Evolutionary conservation across 2,888 invertebrate genomes (phyloP).

Genomic region (Sphaerophoria taeniata): DNA sequence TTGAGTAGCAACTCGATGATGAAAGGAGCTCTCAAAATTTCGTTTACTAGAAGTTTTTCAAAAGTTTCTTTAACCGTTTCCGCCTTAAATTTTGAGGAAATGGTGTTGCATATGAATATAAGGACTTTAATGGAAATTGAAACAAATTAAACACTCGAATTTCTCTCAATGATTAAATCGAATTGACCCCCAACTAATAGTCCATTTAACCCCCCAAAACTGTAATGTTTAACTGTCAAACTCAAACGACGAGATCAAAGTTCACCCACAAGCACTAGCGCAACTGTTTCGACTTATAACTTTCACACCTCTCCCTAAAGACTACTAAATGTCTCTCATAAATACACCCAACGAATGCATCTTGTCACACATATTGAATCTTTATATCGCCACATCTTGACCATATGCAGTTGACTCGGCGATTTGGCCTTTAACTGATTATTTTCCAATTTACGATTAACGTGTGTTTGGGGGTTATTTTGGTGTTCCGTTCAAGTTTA

Average conservation of each 20-base stretch:
- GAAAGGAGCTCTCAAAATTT: no score
- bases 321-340: not conserved
- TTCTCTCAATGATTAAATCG: not conserved
- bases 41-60: no score
- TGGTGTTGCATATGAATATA: no score
- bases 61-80: no score
- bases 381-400: constrained; percentile 28
- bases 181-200: not conserved
- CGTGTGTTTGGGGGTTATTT: not conserved
- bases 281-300: not conserved
- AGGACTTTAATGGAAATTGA: no score
- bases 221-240: not conserved
- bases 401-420: constrained; percentile 26
- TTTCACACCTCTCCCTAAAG: constrained; percentile 21
- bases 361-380: not conserved
- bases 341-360: not conserved
- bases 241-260: constrained; percentile 13
- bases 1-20: no score
- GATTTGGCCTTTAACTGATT: constrained; percentile 21
- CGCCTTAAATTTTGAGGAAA: no score
- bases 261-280: not conserved
- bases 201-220: not conserved
- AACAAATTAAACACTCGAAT: no score
- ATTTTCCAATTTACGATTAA: constrained; percentile 9
- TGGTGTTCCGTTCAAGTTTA: not conserved